Percentiles rank a stretch among this genome's conserved stretches.
phyloP scores from a whole-genome alignment of 2,113 vertebrate genomes.

The Chloropsis hardwickii region DNA sequence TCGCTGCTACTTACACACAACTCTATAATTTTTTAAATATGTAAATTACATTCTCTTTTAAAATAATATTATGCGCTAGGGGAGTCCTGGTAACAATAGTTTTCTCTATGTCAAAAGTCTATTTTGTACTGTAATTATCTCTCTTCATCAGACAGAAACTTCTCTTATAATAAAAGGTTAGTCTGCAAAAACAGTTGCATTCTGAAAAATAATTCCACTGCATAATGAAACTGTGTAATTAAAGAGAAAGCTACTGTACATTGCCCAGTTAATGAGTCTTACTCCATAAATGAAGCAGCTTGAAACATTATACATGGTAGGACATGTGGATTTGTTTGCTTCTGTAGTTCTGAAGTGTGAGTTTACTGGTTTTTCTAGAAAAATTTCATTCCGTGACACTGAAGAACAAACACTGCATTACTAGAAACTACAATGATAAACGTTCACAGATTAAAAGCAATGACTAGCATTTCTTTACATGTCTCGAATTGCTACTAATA shows the following conservation, averaged over 20 bases:
- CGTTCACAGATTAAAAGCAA: background rate
- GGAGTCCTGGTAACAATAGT: conserved; percentile 44
- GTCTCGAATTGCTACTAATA: background rate
- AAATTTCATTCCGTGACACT: background rate
- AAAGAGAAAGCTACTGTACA: conserved; percentile 60
- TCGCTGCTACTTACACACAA: background rate
- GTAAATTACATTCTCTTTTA: conserved; percentile 51
- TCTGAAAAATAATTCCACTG: conserved; percentile 44
- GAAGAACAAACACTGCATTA: background rate
- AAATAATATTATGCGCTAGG: conserved; percentile 17
- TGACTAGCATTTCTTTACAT: conserved; percentile 2
- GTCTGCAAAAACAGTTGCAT: conserved; percentile 53
- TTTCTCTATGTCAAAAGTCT: conserved; percentile 58
- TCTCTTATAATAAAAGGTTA: conserved; percentile 64
- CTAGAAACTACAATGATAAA: background rate
- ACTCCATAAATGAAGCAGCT: conserved; percentile 49
- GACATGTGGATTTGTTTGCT: conserved; percentile 24
- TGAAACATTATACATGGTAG: conserved; percentile 36
- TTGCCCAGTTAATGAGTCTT: conserved; percentile 65
- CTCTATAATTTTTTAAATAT: conserved; percentile 31
- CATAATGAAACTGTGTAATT: conserved; percentile 59
- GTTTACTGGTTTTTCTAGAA: background rate
- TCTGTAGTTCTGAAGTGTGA: background rate
- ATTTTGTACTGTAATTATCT: conserved; percentile 50
- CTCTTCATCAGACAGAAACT: conserved; percentile 63